Conservation (phyloP, 2,888 invertebrate species). For the Hyposoter didymator region DNA sequence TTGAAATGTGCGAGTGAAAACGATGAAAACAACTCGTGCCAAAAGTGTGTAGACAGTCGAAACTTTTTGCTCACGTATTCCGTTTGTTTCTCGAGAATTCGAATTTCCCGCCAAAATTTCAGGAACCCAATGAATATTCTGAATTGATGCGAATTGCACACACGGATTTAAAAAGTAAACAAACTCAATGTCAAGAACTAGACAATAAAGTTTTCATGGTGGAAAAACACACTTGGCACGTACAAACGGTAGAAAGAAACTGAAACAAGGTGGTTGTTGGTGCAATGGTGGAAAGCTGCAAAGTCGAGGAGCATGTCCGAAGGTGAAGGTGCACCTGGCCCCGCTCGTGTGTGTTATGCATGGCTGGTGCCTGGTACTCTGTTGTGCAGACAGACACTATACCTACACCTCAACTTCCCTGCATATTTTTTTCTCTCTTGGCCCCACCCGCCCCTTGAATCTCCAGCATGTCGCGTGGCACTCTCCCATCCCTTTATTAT, state of each 20-base stretch:
- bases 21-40: background rate
- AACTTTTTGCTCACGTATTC: background rate
- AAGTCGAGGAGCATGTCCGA: constrained; percentile 65
- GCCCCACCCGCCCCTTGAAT: constrained; percentile 30
- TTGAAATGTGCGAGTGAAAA: background rate
- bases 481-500: constrained; percentile 64
- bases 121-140: background rate
- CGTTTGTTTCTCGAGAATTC: background rate
- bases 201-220: constrained; percentile 14
- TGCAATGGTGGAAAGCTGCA: constrained; percentile 63
- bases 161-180: background rate
- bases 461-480: constrained; percentile 63
- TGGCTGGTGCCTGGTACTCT: constrained; percentile 76
- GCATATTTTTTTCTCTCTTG: constrained; percentile 38
- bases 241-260: constrained; percentile 65
- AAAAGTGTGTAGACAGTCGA: background rate
- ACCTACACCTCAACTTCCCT: constrained; percentile 58
- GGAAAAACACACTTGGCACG: constrained; percentile 48
- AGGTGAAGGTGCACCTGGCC: constrained; percentile 76
- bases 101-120: constrained; percentile 25
- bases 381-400: constrained; percentile 70
- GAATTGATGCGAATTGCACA: background rate
- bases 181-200: background rate
- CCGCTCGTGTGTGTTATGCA: constrained; percentile 77
- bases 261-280: constrained; percentile 59